Base-by-base conservation (phyloP, 1,140 invertebrate species). In the Eupristina koningsbergeri region DNA sequence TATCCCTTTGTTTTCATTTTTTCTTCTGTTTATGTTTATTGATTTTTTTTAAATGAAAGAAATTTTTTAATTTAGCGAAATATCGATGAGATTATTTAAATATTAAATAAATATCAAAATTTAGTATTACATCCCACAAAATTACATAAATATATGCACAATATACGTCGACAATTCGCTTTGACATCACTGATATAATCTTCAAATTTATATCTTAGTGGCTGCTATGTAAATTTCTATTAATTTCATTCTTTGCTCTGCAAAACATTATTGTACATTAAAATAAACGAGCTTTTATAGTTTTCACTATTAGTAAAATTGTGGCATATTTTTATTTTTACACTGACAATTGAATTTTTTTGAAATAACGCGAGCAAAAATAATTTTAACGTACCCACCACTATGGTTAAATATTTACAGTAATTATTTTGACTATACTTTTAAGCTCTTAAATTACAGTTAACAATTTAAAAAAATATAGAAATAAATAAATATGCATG, bases 1-100 rank as follows among this genome's bases (percentile, higher is more conserved):
- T 74, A 6, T 36, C 29, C 50, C 73, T 82, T 39, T 67, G 29
- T 76, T 29, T 69, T 26, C 31, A 17, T 77, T 45, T 63, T 29
- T 73, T 47, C 34, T 41, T 41, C 11, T 64, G 39, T 81, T 41
- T 50, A 81, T 29, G 26, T 50, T 17, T 81, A 45, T 58, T 0
- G 8, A 53, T 26, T 22, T 73, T 73, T 58, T 81, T 73, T 15
- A 41, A 11, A 63, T 29, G 2, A 61, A 47, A 36, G 22, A 50
- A 47, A 58, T 5, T 53, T 75, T 47, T 53, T 26, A 47, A 50
- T 45, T 47, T 47, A 19, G 39, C 34, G 63, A 67, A 47, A 64
- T 34, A 34, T 50, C 17, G 3, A 79, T 26, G 39, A 7, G 19
- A 77, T 13, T 61, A 6, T 77, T 47, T 53, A 3, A n/a, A n/a